Evolutionary conservation across 2,797 vertebrate genomes (phyloP), one percentile per base, ranked within the genome.

Genomic region (Sebastes diaconus): DNA sequence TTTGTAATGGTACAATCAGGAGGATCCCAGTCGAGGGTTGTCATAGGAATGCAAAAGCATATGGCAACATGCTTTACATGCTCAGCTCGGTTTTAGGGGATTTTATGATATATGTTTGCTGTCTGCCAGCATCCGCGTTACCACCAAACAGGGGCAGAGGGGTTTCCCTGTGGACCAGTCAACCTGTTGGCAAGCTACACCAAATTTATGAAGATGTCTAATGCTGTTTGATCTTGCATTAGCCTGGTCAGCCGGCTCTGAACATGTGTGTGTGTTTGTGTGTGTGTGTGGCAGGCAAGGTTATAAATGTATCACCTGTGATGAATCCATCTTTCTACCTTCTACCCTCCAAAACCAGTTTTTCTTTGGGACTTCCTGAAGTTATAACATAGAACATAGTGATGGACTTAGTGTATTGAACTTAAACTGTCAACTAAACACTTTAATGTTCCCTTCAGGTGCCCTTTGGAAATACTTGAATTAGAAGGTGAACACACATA

Each of bases 141-240:
- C 46, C 57, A 65, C 18, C 13, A 80, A 76, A 67, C 58, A 54
- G 18, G 18, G 20, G 39, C 25, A 59, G 20, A 55, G 54, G 11
- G 14, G 9, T 55, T 52, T 73, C 52, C 42, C 57, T 63, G 55
- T 59, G 52, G 30, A 79, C 20, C 7, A 0, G 11, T 30, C 20
- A 22, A 75, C 30, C 30, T 50, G 68, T 67, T 46, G 60, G 27
- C 63, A 70, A 46, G 57, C 61, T 60, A 42, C 59, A 74, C 25
- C 30, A 55, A 36, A 42, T 74, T 42, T 68, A 69, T 39, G 55
- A 66, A 79, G 74, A 58, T 70, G 67, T 77, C 55, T 77, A 63
- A 64, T 65, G 66, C 60, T 32, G 69, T 82, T 84, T 87, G 75
- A 86, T 85, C 66, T 79, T 66, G 32, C 79, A 74, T 82, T 78